Evolutionary conservation across 2,113 vertebrate genomes (phyloP), one percentile per base, ranked within the genome.

Genomic region (Pipra filicauda): DNA sequence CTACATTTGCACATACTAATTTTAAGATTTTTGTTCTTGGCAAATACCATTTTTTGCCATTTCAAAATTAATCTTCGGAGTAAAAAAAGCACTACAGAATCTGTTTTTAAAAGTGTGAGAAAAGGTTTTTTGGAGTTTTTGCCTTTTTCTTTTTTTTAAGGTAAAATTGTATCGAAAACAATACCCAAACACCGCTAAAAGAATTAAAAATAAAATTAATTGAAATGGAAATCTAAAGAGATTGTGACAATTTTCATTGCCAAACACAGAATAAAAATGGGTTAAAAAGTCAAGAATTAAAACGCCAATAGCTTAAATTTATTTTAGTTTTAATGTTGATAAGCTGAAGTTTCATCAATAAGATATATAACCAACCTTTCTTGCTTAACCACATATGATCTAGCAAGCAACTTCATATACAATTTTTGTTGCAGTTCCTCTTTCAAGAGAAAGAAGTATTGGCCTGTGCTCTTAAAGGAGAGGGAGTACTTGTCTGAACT

Each of bases 201-300:
- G 28, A 91, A 79, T 43, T 82, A 15, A 78, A 94, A 89, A 21
- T 33, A 16, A 80, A 89, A 91, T 44, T 39, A 48, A 71, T 22
- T 62, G 7, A 55, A 84, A 84, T 41, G 5, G 6, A 81, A 62
- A 20, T 35, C 26, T 80, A 27, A 81, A 78, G 17, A 88, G 28
- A 69, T 37, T 44, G 28, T 33, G 7, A 11, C 33, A 37, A 37
- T 48, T 89, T 82, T 82, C 5, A 37, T 57, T 65, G 74, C 7
- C 11, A 73, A 85, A 26, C 9, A 58, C 3, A 89, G 48, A 87
- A 46, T 5, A 77, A 51, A 81, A 84, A 85, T 20, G 5, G 5
- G 5, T 51, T 28, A 35, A 77, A 61, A 72, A 41, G 18, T 46
- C 14, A 88, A 67, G 31, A 90, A 82, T 52, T 61, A 64, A 61